Evolutionary conservation across 2,888 invertebrate species (phyloP).

Genomic region (Xanthia icteritia): DNA sequence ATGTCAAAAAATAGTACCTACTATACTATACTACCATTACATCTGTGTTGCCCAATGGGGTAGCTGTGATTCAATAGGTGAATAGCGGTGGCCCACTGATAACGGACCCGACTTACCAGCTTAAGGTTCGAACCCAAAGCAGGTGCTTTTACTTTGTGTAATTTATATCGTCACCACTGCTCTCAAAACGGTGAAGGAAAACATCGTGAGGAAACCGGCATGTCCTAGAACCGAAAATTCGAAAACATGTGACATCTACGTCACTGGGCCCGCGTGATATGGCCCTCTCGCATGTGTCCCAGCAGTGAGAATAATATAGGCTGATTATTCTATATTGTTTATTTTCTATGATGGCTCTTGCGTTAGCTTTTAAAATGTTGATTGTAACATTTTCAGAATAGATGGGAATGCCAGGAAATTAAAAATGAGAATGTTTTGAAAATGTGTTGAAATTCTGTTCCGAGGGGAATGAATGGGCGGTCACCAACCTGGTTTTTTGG

Average conservation of each 20-base stretch:
- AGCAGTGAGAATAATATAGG: too few species aligned
- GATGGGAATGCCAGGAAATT: slow-evolving; percentile 24
- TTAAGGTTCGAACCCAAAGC: background rate
- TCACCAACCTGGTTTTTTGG: slow-evolving; percentile 21
- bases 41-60: background rate
- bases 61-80: background rate
- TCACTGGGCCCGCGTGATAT: background rate
- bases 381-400: slow-evolving; percentile 27
- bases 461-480: slow-evolving; percentile 16
- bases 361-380: slow-evolving; percentile 1
- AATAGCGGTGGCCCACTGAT: background rate
- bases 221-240: too few species aligned
- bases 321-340: background rate
- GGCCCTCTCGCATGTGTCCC: background rate
- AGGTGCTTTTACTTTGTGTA: background rate
- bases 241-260: background rate
- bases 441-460: background rate
- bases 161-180: background rate
- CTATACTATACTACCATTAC: too few species aligned
- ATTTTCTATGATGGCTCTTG: background rate
- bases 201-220: background rate
- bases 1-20: too few species aligned
- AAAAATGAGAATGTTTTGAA: slow-evolving; percentile 8
- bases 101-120: background rate
- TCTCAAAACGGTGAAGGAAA: background rate